Conservation (phyloP, 2,113 vertebrate genomes). For the Donacobius atricapilla region DNA sequence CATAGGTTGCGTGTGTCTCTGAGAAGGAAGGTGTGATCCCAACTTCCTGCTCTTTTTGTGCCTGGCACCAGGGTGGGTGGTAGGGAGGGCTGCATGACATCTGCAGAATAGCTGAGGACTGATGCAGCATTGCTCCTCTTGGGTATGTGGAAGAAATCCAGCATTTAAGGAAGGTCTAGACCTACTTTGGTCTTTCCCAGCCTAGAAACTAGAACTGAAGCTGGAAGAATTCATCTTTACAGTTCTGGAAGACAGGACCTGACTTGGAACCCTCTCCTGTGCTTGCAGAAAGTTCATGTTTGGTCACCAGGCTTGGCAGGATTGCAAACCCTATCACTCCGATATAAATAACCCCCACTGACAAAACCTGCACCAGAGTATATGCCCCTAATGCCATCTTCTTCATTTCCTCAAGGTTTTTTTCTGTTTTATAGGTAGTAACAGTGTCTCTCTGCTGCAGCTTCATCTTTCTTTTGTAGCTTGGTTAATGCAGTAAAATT, state of each 20-base stretch:
- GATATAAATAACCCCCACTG: neutral
- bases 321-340: neutral
- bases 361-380: neutral
- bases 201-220: neutral
- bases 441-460: neutral
- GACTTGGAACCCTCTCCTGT: accelerated
- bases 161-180: neutral
- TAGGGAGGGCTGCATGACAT: accelerated
- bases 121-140: neutral
- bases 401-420: neutral
- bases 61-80: neutral
- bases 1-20: neutral
- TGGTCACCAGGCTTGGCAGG: neutral
- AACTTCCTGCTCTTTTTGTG: neutral
- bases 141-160: neutral
- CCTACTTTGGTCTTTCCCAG: neutral
- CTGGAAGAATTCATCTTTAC: neutral
- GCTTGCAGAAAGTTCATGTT: neutral
- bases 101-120: neutral
- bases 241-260: neutral
- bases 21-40: neutral
- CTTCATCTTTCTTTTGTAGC: neutral
- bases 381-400: neutral
- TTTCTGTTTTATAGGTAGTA: neutral
- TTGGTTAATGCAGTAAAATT: neutral